These are phyloP conservation scores for Sorex fumeus DNA, from an alignment of 2,113 vertebrate species.

Conservation along the genomic window DNA sequence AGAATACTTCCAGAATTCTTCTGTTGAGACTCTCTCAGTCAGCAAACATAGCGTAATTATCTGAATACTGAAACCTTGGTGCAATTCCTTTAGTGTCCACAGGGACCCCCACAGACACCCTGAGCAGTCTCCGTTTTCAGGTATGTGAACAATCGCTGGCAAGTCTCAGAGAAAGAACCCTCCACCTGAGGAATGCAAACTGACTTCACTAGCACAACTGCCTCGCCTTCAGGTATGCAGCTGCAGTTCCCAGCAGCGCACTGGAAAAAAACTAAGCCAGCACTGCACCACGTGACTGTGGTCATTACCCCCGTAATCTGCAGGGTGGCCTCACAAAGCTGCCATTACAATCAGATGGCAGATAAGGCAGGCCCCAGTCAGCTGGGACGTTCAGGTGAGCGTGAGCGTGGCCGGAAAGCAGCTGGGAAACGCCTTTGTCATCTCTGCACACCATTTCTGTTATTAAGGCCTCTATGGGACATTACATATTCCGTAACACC, in stretches of 20 bases:
- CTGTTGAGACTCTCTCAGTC: neutral
- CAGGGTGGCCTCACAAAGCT: conserved; percentile 48
- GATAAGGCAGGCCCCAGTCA: conserved; percentile 64
- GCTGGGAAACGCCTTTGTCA: neutral
- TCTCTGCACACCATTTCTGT: neutral
- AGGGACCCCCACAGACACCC: neutral
- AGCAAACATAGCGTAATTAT: neutral
- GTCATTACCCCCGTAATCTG: conserved; percentile 63
- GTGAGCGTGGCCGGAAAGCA: neutral
- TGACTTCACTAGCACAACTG: neutral
- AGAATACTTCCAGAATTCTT: conserved; percentile 4
- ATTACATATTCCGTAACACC: conserved; percentile 18
- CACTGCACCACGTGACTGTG: neutral
- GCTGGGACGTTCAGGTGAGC: neutral
- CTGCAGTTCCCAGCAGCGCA: conserved; percentile 8
- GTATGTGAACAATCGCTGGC: neutral
- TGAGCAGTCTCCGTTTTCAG: neutral
- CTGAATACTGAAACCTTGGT: neutral
- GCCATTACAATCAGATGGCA: conserved; percentile 76
- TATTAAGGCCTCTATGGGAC: neutral
- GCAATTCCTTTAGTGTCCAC: neutral
- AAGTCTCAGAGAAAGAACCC: neutral
- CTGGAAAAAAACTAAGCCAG: conserved; percentile 29
- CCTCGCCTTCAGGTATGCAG: conserved; percentile 50
- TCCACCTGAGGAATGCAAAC: neutral